Conservation (phyloP, 2,888 invertebrate genomes). For the Leucoma salicis region DNA sequence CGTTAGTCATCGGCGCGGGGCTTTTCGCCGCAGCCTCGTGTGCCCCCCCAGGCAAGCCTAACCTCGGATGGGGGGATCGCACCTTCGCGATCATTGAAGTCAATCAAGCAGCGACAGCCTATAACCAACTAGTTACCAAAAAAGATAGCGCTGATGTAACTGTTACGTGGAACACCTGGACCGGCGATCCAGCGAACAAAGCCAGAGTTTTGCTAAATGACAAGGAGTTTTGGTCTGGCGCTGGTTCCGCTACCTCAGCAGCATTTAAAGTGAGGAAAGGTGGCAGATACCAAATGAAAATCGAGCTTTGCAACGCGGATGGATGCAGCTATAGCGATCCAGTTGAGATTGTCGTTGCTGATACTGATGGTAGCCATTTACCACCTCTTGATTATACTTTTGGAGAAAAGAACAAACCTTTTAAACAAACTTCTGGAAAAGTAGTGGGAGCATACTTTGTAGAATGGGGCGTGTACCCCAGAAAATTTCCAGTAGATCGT, state of each 20-base stretch:
- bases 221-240: constrained; percentile 65
- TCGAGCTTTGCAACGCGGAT: constrained; percentile 69
- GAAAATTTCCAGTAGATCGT: constrained; percentile 72
- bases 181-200: constrained; percentile 66
- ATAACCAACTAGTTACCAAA: constrained; percentile 70
- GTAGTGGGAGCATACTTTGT: constrained; percentile 75
- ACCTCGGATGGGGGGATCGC: constrained; percentile 74
- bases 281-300: constrained; percentile 68
- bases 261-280: constrained; percentile 72
- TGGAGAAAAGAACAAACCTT: constrained; percentile 70
- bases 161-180: constrained; percentile 77
- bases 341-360: constrained; percentile 71
- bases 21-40: constrained; percentile 43
- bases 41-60: constrained; percentile 69
- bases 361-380: constrained; percentile 76
- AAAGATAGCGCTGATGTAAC: constrained; percentile 69
- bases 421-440: constrained; percentile 75
- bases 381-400: constrained; percentile 65
- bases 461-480: constrained; percentile 77
- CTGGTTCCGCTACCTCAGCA: constrained; percentile 60
- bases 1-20: constrained; percentile 51
- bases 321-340: constrained; percentile 68
- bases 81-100: constrained; percentile 74
- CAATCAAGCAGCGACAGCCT: constrained; percentile 76
- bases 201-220: constrained; percentile 61